Conservation (phyloP, 2,888 invertebrate genomes). For the Pachymerium ferrugineum region DNA sequence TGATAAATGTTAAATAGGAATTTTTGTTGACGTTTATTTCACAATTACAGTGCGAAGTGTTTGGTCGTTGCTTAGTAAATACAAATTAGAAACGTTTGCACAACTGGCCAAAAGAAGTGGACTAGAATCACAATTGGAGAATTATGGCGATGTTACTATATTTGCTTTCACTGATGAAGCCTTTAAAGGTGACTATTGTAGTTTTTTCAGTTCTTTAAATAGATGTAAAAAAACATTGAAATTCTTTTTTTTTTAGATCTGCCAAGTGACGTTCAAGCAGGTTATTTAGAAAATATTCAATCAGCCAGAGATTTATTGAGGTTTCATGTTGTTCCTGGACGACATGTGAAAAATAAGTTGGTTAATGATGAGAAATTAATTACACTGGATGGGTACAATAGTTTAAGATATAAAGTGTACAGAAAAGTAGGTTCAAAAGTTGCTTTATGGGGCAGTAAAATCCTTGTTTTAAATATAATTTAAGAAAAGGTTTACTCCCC, state of each 20-base stretch:
- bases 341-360: slow-evolving; percentile 47
- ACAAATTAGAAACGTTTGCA: slow-evolving; percentile 48
- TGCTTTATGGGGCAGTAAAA: no score
- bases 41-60: slow-evolving; percentile 47
- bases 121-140: slow-evolving; percentile 48
- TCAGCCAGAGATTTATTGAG: slow-evolving; percentile 47
- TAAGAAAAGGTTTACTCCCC: no score
- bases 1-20: neutral
- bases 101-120: slow-evolving; percentile 49
- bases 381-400: slow-evolving; percentile 48
- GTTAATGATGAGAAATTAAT: slow-evolving; percentile 46
- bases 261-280: slow-evolving; percentile 42
- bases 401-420: slow-evolving; percentile 50
- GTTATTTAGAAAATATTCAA: slow-evolving; percentile 43
- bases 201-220: neutral
- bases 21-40: neutral
- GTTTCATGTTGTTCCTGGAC: slow-evolving; percentile 49
- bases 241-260: slow-evolving; percentile 40
- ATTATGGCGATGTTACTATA: slow-evolving; percentile 48
- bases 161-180: slow-evolving; percentile 53
- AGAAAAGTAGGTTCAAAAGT: slow-evolving; percentile 46
- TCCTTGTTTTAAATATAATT: no score
- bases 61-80: slow-evolving; percentile 46
- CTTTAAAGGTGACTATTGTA: slow-evolving; percentile 43
- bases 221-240: no score